These are phyloP conservation scores for Acrobasis repandana DNA, from an alignment of 2,888 invertebrate species.

Conservation along the genomic window DNA sequence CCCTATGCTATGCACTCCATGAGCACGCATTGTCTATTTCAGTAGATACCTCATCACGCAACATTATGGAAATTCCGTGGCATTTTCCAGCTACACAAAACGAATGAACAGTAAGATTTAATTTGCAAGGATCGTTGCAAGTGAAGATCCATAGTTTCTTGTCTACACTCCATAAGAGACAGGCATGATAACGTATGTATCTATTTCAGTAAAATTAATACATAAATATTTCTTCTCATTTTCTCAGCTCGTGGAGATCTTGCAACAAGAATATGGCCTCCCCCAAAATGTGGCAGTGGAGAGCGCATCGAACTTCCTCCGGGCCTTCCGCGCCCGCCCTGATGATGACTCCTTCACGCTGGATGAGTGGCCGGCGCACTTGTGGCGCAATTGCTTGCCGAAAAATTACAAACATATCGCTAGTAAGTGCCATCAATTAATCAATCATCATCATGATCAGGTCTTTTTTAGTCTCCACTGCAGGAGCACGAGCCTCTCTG, in stretches of 20 bases:
- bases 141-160: no score
- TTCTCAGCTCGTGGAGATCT: conserved; percentile 69
- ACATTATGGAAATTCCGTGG: no score
- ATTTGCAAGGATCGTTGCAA: no score
- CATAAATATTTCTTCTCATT: neutral
- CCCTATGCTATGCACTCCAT: no score
- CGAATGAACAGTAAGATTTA: no score
- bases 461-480: no score
- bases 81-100: no score
- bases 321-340: conserved; percentile 90
- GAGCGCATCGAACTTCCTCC: conserved; percentile 87
- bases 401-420: conserved; percentile 88
- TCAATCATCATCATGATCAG: no score
- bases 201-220: neutral
- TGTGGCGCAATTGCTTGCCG: conserved; percentile 91
- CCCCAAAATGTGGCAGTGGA: conserved; percentile 84
- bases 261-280: conserved; percentile 86
- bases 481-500: no score
- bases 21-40: no score
- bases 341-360: conserved; percentile 88
- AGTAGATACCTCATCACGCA: no score
- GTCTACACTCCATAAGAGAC: neutral
- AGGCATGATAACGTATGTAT: neutral
- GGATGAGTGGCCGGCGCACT: conserved; percentile 89
- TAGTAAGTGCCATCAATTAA: conserved; percentile 64